A percentile compares a stretch with the other conserved stretches of the same genome.
These are phyloP conservation scores for Alligator mississippiensis DNA, from an alignment of 2,113 vertebrate species.

Conservation along the genomic window DNA sequence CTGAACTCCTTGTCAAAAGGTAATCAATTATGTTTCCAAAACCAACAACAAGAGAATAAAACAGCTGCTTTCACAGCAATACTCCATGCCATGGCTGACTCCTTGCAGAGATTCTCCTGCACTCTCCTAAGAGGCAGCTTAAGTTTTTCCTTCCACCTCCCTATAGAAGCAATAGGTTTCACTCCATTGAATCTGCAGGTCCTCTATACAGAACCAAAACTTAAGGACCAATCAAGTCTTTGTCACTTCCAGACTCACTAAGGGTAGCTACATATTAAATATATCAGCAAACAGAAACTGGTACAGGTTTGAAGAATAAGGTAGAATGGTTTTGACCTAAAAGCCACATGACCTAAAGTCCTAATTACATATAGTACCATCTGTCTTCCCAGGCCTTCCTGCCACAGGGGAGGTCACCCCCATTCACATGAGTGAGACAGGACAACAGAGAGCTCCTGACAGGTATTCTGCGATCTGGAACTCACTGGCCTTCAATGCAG, in stretches of 20 bases:
- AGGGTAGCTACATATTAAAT: neutral
- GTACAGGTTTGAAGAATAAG: neutral
- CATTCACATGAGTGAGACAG: accelerated
- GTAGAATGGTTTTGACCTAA: neutral
- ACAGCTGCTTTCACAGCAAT: neutral
- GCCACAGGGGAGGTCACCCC: neutral
- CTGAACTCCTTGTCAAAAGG: neutral
- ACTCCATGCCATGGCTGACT: neutral
- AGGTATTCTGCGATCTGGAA: neutral
- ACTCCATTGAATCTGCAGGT: neutral
- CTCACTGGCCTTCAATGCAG: neutral
- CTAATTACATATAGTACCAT: neutral
- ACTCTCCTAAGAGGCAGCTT: neutral
- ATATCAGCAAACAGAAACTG: neutral
- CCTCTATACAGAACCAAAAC: neutral
- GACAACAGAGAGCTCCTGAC: neutral
- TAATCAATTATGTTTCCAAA: neutral
- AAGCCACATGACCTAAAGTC: neutral
- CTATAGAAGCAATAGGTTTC: neutral
- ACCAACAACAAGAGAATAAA: neutral
- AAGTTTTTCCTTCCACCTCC: neutral
- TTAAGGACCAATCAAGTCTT: neutral
- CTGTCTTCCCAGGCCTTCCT: neutral
- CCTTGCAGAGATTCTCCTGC: neutral
- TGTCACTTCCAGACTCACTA: neutral